Percentiles rank a stretch among this genome's conserved stretches.
These are phyloP conservation scores for Chaetogeoica ovagalla DNA, from an alignment of 2,888 invertebrate species.

Conservation along the genomic window DNA sequence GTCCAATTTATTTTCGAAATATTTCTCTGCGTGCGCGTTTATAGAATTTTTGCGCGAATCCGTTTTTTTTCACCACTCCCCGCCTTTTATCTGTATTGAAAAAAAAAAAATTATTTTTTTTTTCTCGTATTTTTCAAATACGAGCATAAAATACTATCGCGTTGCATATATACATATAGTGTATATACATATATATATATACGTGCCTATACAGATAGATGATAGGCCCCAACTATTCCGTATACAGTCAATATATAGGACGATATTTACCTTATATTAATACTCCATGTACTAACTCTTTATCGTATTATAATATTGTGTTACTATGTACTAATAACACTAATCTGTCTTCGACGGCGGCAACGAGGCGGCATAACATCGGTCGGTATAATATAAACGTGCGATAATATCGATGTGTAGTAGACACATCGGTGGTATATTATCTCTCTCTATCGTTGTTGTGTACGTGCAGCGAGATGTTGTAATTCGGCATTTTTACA, in stretches of 20 bases:
- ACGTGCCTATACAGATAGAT: neutral
- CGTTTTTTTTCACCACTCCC: neutral
- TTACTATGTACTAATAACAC: constrained; percentile 10
- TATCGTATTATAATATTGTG: constrained; percentile 41
- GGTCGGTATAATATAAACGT: neutral
- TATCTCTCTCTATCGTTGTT: no score
- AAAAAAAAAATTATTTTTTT: neutral
- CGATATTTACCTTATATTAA: neutral
- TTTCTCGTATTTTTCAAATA: neutral
- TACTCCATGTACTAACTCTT: constrained; percentile 16
- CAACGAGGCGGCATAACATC: constrained; percentile 23
- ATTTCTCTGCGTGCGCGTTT: neutral
- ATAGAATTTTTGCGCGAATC: neutral
- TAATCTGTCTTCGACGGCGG: neutral
- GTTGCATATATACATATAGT: neutral
- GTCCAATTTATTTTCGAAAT: neutral
- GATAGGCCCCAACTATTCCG: neutral
- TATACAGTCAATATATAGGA: neutral
- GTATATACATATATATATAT: no score
- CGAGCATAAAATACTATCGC: neutral
- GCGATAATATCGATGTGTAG: constrained; percentile 1
- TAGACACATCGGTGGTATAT: constrained; percentile 2
- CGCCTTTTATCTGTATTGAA: neutral
- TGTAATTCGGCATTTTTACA: no score
- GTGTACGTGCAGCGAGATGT: no score